Evolutionary conservation across 2,113 vertebrate genomes (phyloP), one percentile per base, ranked within the genome.

Genomic region (Nicator chloris): DNA sequence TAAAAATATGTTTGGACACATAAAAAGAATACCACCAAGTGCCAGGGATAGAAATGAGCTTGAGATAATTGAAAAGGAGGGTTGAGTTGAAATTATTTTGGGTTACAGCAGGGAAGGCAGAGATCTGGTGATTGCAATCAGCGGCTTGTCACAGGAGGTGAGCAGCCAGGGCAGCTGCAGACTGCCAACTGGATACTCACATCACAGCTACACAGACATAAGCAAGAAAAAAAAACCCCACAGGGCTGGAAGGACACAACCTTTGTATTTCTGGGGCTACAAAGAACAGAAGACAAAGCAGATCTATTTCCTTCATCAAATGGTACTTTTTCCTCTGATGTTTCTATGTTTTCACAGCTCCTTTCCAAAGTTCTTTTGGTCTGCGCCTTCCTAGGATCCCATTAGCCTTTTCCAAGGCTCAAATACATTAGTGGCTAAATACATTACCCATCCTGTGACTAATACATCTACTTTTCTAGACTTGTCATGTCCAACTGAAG

Each of bases 11-110:
- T 44, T 93, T 40, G 44, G 49, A 88, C 20, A 68, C 69, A 80
- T 51, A 69, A 85, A 87, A 90, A 71, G 86, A 78, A 93, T 73
- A 87, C 92, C 92, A 92, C 88, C 65, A 53, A 95, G 37, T 76
- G 81, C 83, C 57, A 86, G 78, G 63, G 78, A 75, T 11, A 96
- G 81, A 80, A 94, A 89, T 26, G 66, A 91, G 76, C 35, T 63
- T 59, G 78, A 79, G 91, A 89, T 94, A 97, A 97, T 94, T 96
- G 92, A 95, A 96, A 96, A 82, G 83, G 40, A 96, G 90, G 84
- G 63, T 4, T 88, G 68, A 27, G 53, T 11, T 95, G 76, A 71
- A 86, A 91, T 83, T 92, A 93, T 93, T 86, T 81, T 71, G 79
- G 73, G 75, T 75, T 90, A 71, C 68, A 82, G 86, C 69, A 89